A percentile compares a stretch with the other conserved stretches of the same genome.
Evolutionary conservation across 1,140 invertebrate species (phyloP).

Genomic region (Formica selysi): DNA sequence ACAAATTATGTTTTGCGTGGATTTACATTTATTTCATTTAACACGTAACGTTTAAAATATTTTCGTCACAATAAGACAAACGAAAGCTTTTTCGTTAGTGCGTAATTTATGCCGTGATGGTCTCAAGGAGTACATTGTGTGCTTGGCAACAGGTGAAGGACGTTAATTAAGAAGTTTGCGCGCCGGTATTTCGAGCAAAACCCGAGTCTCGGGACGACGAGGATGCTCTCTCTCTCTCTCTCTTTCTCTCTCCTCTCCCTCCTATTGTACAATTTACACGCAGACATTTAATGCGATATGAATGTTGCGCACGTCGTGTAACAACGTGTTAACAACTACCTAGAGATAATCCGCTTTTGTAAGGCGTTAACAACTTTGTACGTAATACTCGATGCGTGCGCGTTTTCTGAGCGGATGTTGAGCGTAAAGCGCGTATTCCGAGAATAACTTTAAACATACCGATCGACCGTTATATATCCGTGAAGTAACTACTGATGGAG

Average conservation of each 20-base stretch:
- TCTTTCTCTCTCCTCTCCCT: not conserved
- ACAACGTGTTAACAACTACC: conserved; percentile 42
- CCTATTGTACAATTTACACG: conserved; percentile 25
- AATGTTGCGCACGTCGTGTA: conserved; percentile 22
- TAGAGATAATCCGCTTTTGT: not conserved
- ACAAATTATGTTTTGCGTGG: not conserved
- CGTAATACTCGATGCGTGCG: not conserved
- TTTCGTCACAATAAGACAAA: conserved; percentile 1
- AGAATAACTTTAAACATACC: not conserved
- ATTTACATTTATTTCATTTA: conserved; percentile 3
- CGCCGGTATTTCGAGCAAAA: conserved; percentile 47
- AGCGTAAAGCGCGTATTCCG: not conserved
- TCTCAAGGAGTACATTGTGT: conserved; percentile 31
- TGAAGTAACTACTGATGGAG: not conserved
- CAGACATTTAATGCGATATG: conserved; percentile 31
- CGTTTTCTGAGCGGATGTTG: not conserved
- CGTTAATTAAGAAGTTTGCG: conserved; percentile 62
- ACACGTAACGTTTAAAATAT: not conserved
- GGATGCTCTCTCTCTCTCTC: not conserved
- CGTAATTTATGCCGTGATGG: conserved; percentile 30
- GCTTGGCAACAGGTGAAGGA: conserved; percentile 61
- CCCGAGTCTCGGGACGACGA: conserved; percentile 7
- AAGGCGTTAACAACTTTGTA: not conserved
- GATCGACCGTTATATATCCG: not conserved
- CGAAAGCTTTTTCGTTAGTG: conserved; percentile 11